Conservation (phyloP, 1,140 invertebrate genomes). For the Drosophila nikananu region DNA sequence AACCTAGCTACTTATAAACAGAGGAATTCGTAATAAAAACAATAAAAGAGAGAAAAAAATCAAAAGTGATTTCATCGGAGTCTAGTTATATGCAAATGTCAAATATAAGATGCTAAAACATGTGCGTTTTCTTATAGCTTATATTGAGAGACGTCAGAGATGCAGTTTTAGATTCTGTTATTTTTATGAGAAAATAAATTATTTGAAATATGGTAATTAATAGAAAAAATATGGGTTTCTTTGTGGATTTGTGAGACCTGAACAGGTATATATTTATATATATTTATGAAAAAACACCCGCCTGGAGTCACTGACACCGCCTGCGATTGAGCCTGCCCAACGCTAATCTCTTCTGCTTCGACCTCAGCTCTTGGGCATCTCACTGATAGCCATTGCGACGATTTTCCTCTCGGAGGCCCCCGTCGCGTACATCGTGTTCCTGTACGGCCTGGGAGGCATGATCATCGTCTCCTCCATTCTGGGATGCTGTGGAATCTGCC, state of each 20-base stretch:
- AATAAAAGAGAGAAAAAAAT: background rate
- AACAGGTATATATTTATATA: background rate
- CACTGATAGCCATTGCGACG: conserved; percentile 61
- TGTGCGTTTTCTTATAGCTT: background rate
- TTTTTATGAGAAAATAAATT: background rate
- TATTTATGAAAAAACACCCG: background rate
- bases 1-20: background rate
- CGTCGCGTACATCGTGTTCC: conserved; percentile 50
- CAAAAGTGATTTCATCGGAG: conserved; percentile 4
- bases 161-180: no score
- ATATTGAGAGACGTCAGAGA: background rate
- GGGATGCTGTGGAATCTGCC: conserved; percentile 78
- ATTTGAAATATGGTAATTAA: no score
- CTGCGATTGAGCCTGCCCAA: background rate
- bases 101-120: background rate
- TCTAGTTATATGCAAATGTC: no score
- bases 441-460: conserved; percentile 64
- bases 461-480: conserved; percentile 68
- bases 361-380: conserved; percentile 58
- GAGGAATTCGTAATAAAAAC: background rate
- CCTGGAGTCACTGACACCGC: conserved; percentile 14
- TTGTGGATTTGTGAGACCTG: background rate
- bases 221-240: no score
- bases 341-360: conserved; percentile 37
- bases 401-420: conserved; percentile 54